Percentiles rank a stretch among this genome's conserved stretches.
Conservation (phyloP, 2,797 vertebrate genomes). For the Leucoraja ocellata region DNA sequence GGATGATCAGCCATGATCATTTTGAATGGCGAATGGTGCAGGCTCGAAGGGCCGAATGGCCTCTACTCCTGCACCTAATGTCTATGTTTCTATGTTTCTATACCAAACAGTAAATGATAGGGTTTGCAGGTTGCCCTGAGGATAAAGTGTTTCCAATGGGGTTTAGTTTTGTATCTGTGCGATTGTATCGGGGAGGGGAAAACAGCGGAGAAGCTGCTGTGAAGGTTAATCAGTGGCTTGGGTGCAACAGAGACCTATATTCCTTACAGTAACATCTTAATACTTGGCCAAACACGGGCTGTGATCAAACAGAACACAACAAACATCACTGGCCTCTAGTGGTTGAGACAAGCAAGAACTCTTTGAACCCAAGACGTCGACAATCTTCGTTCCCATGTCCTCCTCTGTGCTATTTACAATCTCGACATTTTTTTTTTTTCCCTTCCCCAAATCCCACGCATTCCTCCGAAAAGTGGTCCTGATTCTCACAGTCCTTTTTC, state of each 20-base stretch:
- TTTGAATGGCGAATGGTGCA: no score
- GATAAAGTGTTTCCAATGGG: background rate
- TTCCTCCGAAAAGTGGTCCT: background rate
- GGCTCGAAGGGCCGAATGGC: no score
- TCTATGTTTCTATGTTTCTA: no score
- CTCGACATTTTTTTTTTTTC: background rate
- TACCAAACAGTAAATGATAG: no score
- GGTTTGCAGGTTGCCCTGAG: background rate
- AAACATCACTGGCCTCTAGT: background rate
- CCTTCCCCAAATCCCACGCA: background rate
- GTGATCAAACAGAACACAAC: background rate
- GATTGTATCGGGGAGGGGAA: background rate
- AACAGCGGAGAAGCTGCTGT: background rate
- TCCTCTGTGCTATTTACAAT: background rate
- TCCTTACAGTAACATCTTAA: background rate
- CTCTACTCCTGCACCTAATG: no score
- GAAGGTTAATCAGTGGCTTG: background rate
- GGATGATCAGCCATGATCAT: no score
- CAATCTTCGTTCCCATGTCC: background rate
- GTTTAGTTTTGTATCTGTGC: background rate
- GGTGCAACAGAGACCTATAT: background rate
- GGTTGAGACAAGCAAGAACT: background rate
- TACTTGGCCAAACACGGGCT: background rate
- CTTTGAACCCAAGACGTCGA: background rate
- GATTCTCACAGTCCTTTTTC: constrained; percentile 7